A percentile compares a stretch with the other conserved stretches of the same genome.
Evolutionary conservation across 2,113 vertebrate species (phyloP).

Genomic region (Corythoichthys haematopterus): DNA sequence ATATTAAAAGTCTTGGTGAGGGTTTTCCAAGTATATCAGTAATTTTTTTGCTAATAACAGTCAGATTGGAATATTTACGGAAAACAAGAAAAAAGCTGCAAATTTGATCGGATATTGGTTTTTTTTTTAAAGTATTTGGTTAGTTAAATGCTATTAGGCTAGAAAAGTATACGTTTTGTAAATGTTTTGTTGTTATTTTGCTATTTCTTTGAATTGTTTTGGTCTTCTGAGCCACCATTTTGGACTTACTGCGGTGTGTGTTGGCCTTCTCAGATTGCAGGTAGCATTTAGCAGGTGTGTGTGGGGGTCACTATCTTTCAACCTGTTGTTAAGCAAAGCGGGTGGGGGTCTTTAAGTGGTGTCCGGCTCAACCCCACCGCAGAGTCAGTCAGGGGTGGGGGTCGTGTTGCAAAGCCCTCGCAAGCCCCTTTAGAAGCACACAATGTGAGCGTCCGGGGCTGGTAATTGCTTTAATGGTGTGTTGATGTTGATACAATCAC

Average conservation of each 20-base stretch:
- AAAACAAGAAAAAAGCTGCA: neutral
- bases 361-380: constrained; percentile 42
- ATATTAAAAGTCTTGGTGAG: neutral
- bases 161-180: no score
- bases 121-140: neutral
- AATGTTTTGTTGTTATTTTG: no score
- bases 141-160: no score
- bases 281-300: constrained; percentile 68
- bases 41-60: neutral
- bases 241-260: neutral
- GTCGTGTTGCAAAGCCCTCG: constrained; percentile 47
- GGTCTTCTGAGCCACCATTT: neutral
- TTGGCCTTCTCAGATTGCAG: constrained; percentile 63
- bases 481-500: constrained; percentile 78
- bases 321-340: constrained; percentile 46
- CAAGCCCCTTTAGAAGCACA: constrained; percentile 61
- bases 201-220: neutral
- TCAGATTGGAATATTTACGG: neutral
- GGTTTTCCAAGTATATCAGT: neutral
- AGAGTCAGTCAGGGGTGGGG: constrained; percentile 20
- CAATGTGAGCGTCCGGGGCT: constrained; percentile 48
- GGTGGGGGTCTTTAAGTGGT: constrained; percentile 52
- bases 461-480: constrained; percentile 78
- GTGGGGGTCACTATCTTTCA: constrained; percentile 55
- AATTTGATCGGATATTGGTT: neutral